phyloP scores from a whole-genome alignment of 2,113 vertebrate species.

The Phylloscopus trochilus region DNA sequence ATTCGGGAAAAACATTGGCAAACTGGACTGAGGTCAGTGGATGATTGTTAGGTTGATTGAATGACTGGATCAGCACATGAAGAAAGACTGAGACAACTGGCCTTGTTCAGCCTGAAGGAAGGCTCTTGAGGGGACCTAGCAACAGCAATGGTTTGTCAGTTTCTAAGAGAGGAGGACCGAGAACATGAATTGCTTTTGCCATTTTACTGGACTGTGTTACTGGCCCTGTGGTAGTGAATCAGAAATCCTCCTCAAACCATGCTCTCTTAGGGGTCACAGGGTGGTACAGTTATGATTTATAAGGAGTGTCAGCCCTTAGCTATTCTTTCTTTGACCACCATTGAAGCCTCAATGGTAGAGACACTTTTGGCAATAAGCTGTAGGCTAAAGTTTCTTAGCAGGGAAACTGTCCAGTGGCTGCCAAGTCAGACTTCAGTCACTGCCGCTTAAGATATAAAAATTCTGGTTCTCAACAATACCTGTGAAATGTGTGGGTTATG shows the following conservation, averaged over 20 bases:
- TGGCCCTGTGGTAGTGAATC: background rate
- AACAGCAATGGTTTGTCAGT: background rate
- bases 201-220: background rate
- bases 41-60: background rate
- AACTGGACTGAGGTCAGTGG: background rate
- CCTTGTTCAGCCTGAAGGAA: background rate
- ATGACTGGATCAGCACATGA: background rate
- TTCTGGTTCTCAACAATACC: background rate
- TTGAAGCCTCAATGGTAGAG: background rate
- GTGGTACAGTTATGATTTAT: background rate
- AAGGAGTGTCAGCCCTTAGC: background rate
- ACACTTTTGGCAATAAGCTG: background rate
- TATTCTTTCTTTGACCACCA: background rate
- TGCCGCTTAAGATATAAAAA: background rate
- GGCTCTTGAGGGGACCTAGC: background rate
- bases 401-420: background rate
- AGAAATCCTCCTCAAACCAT: background rate
- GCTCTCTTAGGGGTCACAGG: rapidly evolving
- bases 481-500: background rate
- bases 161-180: background rate
- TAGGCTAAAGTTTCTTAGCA: background rate
- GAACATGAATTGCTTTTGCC: background rate
- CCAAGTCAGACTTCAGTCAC: background rate
- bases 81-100: background rate
- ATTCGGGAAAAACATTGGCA: background rate